Evolutionary conservation across 2,113 vertebrate genomes (phyloP).

Genomic region (Hystrix cristata): DNA sequence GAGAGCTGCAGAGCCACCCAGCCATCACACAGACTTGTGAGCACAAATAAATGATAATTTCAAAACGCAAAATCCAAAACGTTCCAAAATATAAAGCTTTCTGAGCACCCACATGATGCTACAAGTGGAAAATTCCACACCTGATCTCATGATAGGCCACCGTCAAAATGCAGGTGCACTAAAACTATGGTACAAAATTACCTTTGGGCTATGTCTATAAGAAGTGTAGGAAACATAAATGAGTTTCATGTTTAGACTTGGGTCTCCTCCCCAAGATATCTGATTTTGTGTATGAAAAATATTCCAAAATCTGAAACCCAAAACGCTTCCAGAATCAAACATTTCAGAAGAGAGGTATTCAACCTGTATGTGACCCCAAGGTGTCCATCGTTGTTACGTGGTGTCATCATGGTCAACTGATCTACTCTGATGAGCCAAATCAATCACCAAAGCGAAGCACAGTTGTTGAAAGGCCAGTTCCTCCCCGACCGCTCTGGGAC

Average conservation of each 20-base stretch:
- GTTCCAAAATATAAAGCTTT: neutral
- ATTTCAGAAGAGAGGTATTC: neutral
- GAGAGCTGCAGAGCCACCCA: neutral
- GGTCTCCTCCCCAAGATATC: neutral
- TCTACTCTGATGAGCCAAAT: neutral
- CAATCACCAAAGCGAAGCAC: neutral
- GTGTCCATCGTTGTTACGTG: rapidly evolving
- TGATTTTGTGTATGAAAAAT: neutral
- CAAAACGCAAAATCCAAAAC: neutral
- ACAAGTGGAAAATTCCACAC: constrained; percentile 5
- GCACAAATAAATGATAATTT: neutral
- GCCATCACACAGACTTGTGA: neutral
- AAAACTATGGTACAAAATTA: neutral
- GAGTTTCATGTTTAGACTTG: neutral
- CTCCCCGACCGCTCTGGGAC: neutral
- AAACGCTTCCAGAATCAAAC: neutral
- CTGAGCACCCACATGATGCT: neutral
- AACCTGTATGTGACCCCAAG: rapidly evolving
- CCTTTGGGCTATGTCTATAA: neutral
- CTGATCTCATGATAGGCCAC: neutral
- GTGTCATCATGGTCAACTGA: neutral
- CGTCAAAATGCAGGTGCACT: neutral
- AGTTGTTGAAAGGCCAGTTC: neutral
- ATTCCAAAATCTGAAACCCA: neutral
- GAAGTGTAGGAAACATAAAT: neutral